Evolutionary conservation across 2,113 vertebrate species (phyloP).

Genomic region (Vimba vimba): DNA sequence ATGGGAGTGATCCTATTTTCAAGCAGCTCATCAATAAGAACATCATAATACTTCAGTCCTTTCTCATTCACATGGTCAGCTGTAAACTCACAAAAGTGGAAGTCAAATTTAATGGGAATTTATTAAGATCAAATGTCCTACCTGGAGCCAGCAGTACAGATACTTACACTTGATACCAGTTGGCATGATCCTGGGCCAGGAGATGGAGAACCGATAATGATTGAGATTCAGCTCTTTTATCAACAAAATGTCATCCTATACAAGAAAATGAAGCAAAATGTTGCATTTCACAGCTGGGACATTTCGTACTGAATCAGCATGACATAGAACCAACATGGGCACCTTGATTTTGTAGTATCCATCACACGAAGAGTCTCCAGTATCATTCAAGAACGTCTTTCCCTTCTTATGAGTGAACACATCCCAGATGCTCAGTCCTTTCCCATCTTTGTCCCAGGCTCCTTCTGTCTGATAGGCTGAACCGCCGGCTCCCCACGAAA

Average conservation of each 20-base stretch:
- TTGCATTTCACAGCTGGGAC: background rate
- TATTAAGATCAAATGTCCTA: background rate
- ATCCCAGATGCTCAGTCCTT: conserved; percentile 94
- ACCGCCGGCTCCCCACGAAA: conserved; percentile 92
- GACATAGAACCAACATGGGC: background rate
- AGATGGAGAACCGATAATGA: conserved; percentile 91
- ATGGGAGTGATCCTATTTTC: conserved; percentile 87
- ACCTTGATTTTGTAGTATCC: conserved; percentile 91
- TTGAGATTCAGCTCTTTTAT: conserved; percentile 87
- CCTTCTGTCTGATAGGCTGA: conserved; percentile 96
- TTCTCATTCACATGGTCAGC: conserved; percentile 87
- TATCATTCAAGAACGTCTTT: conserved; percentile 80
- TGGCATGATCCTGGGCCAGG: conserved; percentile 91
- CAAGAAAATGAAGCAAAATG: conserved; percentile 4
- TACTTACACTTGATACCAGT: conserved; percentile 86
- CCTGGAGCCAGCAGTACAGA: background rate
- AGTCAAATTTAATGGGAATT: background rate
- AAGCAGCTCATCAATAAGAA: conserved; percentile 87
- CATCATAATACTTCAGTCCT: conserved; percentile 86
- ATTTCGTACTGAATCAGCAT: background rate
- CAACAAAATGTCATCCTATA: conserved; percentile 86
- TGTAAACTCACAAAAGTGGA: conserved; percentile 62
- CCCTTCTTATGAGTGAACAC: conserved; percentile 85
- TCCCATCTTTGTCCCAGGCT: conserved; percentile 92
- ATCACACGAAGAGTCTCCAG: conserved; percentile 84